Conservation (phyloP, 37 sponge, comb jelly and placozoan genomes). For the Axinella damicornis region DNA sequence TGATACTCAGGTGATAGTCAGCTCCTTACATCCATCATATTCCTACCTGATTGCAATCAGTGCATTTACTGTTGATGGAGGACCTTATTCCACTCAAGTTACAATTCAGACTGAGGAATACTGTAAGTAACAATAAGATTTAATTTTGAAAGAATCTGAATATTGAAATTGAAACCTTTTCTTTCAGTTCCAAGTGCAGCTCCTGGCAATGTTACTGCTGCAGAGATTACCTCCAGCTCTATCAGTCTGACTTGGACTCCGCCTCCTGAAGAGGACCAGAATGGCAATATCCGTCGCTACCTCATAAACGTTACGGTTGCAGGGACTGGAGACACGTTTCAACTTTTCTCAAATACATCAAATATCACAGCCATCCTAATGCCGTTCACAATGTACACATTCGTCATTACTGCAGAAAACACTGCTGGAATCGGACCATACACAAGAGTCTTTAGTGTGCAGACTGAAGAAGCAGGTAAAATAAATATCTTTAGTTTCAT, state of each 20-base stretch:
- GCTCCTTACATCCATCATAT: slow-evolving; percentile 37
- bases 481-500: background rate
- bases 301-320: background rate
- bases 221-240: background rate
- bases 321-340: background rate
- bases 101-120: background rate
- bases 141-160: too few species aligned
- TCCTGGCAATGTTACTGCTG: background rate
- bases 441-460: background rate
- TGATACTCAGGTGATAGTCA: background rate
- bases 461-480: slow-evolving; percentile 14
- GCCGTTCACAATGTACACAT: slow-evolving; percentile 43
- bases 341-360: background rate
- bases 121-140: background rate
- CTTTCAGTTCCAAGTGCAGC: too few species aligned
- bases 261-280: background rate
- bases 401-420: slow-evolving; percentile 33
- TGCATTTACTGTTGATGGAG: slow-evolving; percentile 42
- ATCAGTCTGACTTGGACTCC: background rate
- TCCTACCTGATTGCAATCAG: slow-evolving; percentile 20
- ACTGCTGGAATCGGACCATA: slow-evolving; percentile 31
- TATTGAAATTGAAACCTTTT: too few species aligned
- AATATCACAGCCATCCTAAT: background rate
- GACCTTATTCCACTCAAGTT: slow-evolving; percentile 4
- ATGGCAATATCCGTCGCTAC: slow-evolving; percentile 9